phyloP scores from a whole-genome alignment of 1,140 invertebrate genomes.

The Drosophila serrata region DNA sequence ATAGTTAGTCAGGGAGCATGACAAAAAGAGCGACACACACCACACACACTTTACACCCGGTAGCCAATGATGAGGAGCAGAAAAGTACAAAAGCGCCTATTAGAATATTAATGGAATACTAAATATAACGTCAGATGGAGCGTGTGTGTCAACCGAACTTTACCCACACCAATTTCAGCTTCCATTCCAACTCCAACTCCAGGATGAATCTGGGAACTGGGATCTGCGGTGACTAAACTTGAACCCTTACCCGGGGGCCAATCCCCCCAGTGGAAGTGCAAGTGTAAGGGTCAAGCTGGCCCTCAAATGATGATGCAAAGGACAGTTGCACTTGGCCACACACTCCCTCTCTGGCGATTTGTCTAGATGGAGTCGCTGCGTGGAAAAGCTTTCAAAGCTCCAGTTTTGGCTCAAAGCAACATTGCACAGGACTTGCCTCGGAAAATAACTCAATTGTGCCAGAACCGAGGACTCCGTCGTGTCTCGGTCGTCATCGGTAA shows the following conservation, averaged over 20 bases:
- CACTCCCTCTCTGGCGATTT: too few species aligned
- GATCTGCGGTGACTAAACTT: constrained; percentile 7
- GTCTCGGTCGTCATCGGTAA: constrained; percentile 44
- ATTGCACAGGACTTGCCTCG: constrained; percentile 31
- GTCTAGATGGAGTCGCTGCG: too few species aligned
- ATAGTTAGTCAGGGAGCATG: constrained; percentile 18
- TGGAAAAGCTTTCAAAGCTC: constrained; percentile 40
- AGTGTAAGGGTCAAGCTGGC: constrained; percentile 4
- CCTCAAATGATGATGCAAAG: too few species aligned
- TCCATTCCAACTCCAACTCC: not conserved
- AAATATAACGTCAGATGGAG: constrained; percentile 59
- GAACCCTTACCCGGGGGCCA: not conserved
- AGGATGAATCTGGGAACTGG: not conserved
- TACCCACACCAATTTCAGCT: not conserved
- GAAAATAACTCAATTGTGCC: constrained; percentile 70
- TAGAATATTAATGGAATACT: constrained; percentile 85
- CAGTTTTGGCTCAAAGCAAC: constrained; percentile 42
- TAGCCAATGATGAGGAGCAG: constrained; percentile 66
- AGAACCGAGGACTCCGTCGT: constrained; percentile 25
- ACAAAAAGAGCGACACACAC: constrained; percentile 39
- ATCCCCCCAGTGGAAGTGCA: too few species aligned
- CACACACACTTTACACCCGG: not conserved
- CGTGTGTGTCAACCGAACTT: not conserved
- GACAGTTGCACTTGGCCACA: too few species aligned
- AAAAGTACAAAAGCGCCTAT: constrained; percentile 82